Evolutionary conservation across 2,113 vertebrate genomes (phyloP).

Genomic region (Chloebia gouldiae): DNA sequence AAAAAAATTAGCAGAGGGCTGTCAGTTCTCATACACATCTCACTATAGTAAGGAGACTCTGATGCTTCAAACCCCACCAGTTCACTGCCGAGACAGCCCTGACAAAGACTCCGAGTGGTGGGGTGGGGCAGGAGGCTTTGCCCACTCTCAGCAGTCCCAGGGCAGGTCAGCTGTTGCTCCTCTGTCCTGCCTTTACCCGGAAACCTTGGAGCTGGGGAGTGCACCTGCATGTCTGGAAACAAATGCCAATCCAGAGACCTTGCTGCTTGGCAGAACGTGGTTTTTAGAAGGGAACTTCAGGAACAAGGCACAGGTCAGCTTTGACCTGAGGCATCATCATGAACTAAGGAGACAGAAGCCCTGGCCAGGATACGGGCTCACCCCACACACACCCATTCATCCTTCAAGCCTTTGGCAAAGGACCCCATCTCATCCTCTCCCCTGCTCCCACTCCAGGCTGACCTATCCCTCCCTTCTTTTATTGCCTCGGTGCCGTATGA

Average conservation of each 20-base stretch:
- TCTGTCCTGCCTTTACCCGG: background rate
- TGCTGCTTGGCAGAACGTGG: background rate
- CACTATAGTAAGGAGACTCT: background rate
- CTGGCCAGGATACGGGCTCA: background rate
- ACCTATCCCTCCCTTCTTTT: background rate
- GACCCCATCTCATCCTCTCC: background rate
- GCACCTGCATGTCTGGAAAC: background rate
- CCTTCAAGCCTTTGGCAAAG: background rate
- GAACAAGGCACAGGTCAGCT: background rate
- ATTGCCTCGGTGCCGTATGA: background rate
- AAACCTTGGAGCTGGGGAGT: background rate
- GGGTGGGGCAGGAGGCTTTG: background rate
- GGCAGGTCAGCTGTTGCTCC: background rate
- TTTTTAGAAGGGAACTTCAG: background rate
- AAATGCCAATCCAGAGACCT: background rate
- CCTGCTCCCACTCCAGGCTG: background rate
- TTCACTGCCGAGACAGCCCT: accelerated
- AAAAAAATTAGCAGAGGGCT: background rate
- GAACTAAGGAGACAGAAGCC: background rate
- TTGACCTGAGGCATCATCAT: background rate
- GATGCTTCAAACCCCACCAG: background rate
- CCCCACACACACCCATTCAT: accelerated
- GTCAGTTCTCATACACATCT: background rate
- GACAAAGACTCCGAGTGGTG: accelerated
- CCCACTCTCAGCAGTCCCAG: background rate